These are phyloP conservation scores for Cheirogaleus major DNA, from an alignment of 2,797 vertebrate genomes.

Conservation along the genomic window DNA sequence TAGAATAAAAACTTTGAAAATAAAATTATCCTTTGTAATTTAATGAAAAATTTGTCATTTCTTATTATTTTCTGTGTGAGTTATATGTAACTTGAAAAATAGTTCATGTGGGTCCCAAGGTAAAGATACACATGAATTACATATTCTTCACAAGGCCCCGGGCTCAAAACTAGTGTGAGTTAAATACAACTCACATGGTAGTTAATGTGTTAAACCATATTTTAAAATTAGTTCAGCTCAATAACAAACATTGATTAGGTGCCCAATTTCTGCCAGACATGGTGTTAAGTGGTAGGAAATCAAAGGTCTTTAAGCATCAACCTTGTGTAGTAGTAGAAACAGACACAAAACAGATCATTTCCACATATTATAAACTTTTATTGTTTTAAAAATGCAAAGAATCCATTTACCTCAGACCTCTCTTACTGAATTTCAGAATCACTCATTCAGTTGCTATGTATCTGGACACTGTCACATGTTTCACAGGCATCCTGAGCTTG, in stretches of 20 bases:
- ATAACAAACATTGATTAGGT: not conserved
- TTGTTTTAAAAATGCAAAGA: not conserved
- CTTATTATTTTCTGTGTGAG: no score
- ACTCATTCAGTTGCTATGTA: not conserved
- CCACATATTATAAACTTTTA: not conserved
- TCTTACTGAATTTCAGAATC: not conserved
- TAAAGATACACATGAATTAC: no score
- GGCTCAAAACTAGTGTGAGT: no score
- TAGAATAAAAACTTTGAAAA: no score
- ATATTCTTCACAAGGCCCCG: no score
- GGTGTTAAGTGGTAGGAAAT: not conserved
- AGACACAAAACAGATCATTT: not conserved
- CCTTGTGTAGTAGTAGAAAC: not conserved
- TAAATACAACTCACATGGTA: no score
- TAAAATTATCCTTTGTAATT: no score
- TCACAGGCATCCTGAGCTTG: not conserved
- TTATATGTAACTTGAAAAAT: no score
- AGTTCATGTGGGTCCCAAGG: no score
- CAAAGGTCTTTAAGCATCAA: not conserved
- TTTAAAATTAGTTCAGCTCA: not conserved
- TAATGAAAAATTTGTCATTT: no score
- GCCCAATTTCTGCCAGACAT: not conserved
- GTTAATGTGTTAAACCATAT: not conserved
- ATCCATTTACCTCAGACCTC: not conserved
- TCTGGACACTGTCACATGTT: not conserved